These are phyloP conservation scores for Lithophane socia DNA, from an alignment of 2,888 invertebrate genomes.

Conservation along the genomic window DNA sequence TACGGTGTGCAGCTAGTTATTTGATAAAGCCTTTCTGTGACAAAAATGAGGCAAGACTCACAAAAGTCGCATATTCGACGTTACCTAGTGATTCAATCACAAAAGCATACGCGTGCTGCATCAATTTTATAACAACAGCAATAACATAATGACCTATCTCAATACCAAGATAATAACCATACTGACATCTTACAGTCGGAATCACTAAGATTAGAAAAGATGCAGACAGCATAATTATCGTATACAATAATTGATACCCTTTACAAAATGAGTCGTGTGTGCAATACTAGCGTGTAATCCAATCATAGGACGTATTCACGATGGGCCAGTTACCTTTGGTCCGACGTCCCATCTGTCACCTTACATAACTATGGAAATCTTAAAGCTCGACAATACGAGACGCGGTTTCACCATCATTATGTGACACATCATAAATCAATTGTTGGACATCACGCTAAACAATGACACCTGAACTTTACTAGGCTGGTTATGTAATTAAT, in stretches of 20 bases:
- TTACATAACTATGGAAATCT: constrained; percentile 70
- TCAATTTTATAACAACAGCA: neutral
- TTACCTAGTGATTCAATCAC: constrained; percentile 5
- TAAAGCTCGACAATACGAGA: constrained; percentile 54
- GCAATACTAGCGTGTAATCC: constrained; percentile 57
- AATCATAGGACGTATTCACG: constrained; percentile 63
- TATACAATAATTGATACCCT: constrained; percentile 59
- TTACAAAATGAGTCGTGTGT: constrained; percentile 50
- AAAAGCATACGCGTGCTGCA: neutral
- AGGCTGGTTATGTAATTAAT: constrained; percentile 52
- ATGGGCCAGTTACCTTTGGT: constrained; percentile 69
- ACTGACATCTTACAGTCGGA: constrained; percentile 32
- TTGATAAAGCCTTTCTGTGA: neutral
- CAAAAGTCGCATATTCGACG: neutral
- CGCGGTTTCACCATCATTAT: constrained; percentile 62
- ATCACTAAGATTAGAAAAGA: constrained; percentile 38
- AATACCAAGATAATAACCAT: constrained; percentile 39
- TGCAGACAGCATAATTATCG: constrained; percentile 46
- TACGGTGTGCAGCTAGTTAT: too few relatives aligned
- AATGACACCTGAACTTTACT: constrained; percentile 61
- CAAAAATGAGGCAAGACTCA: neutral
- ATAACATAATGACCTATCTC: constrained; percentile 15
- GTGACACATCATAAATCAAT: constrained; percentile 71
- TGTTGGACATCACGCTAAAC: constrained; percentile 55
- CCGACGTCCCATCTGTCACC: constrained; percentile 67